A percentile compares a stretch with the other conserved stretches of the same genome.
Evolutionary conservation across 2,113 vertebrate genomes (phyloP).

Genomic region (Casuarius casuarius): DNA sequence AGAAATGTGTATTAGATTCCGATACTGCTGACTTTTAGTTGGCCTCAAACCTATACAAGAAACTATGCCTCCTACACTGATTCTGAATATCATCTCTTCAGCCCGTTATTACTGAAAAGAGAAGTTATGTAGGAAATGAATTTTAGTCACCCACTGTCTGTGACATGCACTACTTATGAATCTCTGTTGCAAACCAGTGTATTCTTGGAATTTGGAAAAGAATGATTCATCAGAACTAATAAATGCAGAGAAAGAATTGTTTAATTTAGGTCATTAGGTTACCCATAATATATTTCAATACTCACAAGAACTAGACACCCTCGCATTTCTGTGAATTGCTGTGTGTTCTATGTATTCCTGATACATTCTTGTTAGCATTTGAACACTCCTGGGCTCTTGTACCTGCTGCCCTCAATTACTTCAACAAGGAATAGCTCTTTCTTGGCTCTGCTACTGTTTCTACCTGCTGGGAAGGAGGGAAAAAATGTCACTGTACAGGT

Average conservation of each 20-base stretch:
- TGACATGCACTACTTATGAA: neutral
- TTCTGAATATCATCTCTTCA: neutral
- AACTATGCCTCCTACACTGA: neutral
- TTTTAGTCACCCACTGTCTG: neutral
- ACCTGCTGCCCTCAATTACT: conserved; percentile 73
- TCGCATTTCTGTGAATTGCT: conserved; percentile 20
- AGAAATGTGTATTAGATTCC: neutral
- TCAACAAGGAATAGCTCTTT: conserved; percentile 61
- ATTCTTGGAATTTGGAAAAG: conserved; percentile 12
- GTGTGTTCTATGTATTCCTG: conserved; percentile 36
- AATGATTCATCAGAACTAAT: conserved; percentile 5
- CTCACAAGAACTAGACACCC: neutral
- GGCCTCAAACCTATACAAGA: neutral
- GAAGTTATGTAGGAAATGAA: neutral
- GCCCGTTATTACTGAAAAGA: neutral
- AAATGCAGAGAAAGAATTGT: conserved; percentile 27
- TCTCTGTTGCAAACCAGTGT: neutral
- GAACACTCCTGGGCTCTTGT: conserved; percentile 61
- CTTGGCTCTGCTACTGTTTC: conserved; percentile 46
- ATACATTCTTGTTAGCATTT: conserved; percentile 58
- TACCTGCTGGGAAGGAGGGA: conserved; percentile 8
- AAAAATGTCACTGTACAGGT: conserved; percentile 13
- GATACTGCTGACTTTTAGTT: neutral
- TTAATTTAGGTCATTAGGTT: conserved; percentile 49
- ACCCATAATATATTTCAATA: conserved; percentile 11